Percentiles rank a stretch among this genome's conserved stretches.
phyloP scores from a whole-genome alignment of 2,888 invertebrate species.

The Melanchra persicariae region DNA sequence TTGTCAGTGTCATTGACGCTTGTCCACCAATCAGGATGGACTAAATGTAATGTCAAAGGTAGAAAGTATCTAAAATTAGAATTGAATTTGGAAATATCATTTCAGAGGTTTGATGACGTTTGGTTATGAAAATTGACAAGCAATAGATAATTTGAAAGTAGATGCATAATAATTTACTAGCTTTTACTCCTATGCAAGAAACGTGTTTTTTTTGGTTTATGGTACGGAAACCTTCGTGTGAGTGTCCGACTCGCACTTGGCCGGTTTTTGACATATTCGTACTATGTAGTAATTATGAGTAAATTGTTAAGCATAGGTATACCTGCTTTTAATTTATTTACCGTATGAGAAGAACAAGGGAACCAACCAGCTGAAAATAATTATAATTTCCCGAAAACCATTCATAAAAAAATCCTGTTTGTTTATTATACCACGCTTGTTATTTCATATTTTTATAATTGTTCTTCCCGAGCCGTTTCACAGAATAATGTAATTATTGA shows the following conservation, averaged over 20 bases:
- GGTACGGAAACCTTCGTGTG: no score
- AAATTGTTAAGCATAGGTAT: no score
- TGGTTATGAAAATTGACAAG: not conserved
- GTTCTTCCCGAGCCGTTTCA: not conserved
- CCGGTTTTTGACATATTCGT: no score
- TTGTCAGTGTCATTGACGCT: slow-evolving; percentile 28
- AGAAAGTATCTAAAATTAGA: slow-evolving; percentile 3
- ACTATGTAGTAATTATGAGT: no score
- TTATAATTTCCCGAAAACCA: no score
- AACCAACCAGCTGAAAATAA: not conserved
- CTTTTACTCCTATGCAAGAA: no score
- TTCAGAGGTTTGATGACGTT: not conserved
- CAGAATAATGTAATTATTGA: slow-evolving; percentile 35
- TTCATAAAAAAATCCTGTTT: not conserved
- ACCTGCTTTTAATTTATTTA: no score
- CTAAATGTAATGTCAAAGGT: not conserved
- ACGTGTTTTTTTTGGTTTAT: no score
- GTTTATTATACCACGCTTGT: slow-evolving; percentile 7
- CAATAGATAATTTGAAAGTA: not conserved
- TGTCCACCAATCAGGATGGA: not conserved
- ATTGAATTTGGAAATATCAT: not conserved
- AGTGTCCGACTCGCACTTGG: no score
- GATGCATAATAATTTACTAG: no score
- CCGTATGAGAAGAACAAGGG: no score
- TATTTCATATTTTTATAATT: not conserved